Evolutionary conservation across 2,888 invertebrate genomes (phyloP), one percentile per base, ranked within the genome.

Genomic region (Rhogogaster chlorosoma): DNA sequence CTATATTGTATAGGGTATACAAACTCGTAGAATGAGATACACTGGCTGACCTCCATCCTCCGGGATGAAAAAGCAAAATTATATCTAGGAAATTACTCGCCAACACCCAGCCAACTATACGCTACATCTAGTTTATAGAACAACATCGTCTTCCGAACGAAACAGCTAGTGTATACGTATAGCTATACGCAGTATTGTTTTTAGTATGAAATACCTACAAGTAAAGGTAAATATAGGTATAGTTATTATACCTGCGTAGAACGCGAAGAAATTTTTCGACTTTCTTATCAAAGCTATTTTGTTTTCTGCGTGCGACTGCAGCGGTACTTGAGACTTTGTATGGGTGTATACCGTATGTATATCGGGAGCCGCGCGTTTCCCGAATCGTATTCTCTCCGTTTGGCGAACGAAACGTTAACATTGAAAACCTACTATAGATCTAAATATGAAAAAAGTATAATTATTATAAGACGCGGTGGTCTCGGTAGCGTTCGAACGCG

Each of bases 1-100:
- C 22, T 10, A 61, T 18, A n/a, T 0, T 22, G 61, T 32, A 32
- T 32, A 32, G 32, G 67, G 22, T 61, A 61, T 26, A 61, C 29
- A 22, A 53, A 22, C 45, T 53, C 32, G n/a, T 77, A 32, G 77
- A 77, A 77, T 77, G 77, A 53, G 77, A 77, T 77, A 77, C 77
- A 77, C 77, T 77, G 77, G 77, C 77, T 77, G 77, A 77, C 77
- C 77, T 77, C 77, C 77, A 77, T 77, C 32, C 77, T 77, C 77
- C 32, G 26, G 32, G 77, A 77, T 77, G 53, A 77, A 77, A 77
- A 77, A 77, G 53, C 77, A 53, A 77, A 77, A 77, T 77, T 77
- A 77, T 77, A 77, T 77, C 77, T 77, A 77, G 77, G 77, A 77
- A 77, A 77, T 77, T 77, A 77, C 77, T 77, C n/a, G 77, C 77